Evolutionary conservation across 2,113 vertebrate genomes (phyloP), one percentile per base, ranked within the genome.

Genomic region (Nettapus auritus): DNA sequence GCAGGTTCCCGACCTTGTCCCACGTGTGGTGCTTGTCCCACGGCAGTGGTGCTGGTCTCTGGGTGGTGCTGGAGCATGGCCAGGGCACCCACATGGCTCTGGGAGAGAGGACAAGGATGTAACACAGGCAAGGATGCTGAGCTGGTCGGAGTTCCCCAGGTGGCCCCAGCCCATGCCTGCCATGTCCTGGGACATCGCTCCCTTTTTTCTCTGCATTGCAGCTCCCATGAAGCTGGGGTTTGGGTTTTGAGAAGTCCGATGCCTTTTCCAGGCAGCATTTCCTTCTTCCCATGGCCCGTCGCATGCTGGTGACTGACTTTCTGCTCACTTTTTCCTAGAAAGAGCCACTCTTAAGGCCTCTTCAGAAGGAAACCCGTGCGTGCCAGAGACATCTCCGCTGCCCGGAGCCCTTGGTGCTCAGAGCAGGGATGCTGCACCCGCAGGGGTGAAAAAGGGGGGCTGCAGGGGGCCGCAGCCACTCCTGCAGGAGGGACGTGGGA

Each of bases 391-490:
- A 1, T 3, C 60, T 25, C 60, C 11, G 7, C 26, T 40, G 17
- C 50, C 13, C 20, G 1, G 42, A 33, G 66, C n/a, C 21, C 1
- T 2, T 15, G 28, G 36, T 33, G 11, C 31, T 1, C n/a, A 34
- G 59, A 44, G 44, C 73, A 68, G 44, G 36, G 1, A 3, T 19
- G 52, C 53, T 75, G 82, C 53, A 20, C 17, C 48, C 3, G 0
- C 56, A 28, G 6, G 0, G n/a, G 13, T 15, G 10, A 38, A 18
- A 63, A 28, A 4, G 0, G 4, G 5, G 8, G 1, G 2, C 10
- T 0, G 1, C 0, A 22, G 18, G 8, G 42, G 62, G 40, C 18
- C 36, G 7, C 26, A n/a, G 25, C 40, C 12, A 40, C 33, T 26
- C 33, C 40, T 34, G 53, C 38, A 9, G 21, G 15, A 29, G 40